These are phyloP conservation scores for Ophion slaviceki DNA, from an alignment of 2,888 invertebrate species.

Conservation along the genomic window DNA sequence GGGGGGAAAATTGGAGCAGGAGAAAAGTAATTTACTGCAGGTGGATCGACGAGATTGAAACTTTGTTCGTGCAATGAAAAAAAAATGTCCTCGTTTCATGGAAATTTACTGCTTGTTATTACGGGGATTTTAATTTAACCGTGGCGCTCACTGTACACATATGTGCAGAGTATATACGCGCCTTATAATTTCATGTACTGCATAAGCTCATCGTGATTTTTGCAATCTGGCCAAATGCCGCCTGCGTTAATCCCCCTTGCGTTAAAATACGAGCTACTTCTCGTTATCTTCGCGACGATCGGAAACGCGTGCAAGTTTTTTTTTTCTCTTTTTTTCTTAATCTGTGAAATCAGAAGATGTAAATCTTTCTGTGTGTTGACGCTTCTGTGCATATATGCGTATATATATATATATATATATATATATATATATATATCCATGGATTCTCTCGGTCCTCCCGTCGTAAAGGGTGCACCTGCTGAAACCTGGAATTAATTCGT, in stretches of 20 bases:
- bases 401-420: background rate
- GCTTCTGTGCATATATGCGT: conserved; percentile 7
- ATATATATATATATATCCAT: background rate
- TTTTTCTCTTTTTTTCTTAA: conserved; percentile 36
- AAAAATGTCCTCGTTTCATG: conserved; percentile 64
- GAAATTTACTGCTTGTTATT: conserved; percentile 56
- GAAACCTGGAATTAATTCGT: conserved; percentile 66
- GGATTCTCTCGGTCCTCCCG: conserved; percentile 28
- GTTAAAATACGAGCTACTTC: conserved; percentile 44
- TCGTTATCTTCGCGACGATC: conserved; percentile 56
- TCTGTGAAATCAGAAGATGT: conserved; percentile 63
- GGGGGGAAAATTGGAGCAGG: background rate
- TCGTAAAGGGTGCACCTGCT: conserved; percentile 66
- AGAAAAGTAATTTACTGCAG: conserved; percentile 50
- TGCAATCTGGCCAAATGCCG: conserved; percentile 58
- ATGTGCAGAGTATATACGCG: background rate
- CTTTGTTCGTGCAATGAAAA: conserved; percentile 51
- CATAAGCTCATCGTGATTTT: conserved; percentile 63
- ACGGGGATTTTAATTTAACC: conserved; percentile 54
- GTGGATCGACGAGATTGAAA: conserved; percentile 58
- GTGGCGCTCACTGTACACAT: conserved; percentile 18
- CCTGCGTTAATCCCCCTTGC: conserved; percentile 21
- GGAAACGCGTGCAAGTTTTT: conserved; percentile 58
- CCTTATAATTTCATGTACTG: conserved; percentile 40
- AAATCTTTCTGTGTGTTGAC: conserved; percentile 16